These are phyloP conservation scores for Plodia interpunctella DNA, from an alignment of 1,140 invertebrate species.

Conservation along the genomic window DNA sequence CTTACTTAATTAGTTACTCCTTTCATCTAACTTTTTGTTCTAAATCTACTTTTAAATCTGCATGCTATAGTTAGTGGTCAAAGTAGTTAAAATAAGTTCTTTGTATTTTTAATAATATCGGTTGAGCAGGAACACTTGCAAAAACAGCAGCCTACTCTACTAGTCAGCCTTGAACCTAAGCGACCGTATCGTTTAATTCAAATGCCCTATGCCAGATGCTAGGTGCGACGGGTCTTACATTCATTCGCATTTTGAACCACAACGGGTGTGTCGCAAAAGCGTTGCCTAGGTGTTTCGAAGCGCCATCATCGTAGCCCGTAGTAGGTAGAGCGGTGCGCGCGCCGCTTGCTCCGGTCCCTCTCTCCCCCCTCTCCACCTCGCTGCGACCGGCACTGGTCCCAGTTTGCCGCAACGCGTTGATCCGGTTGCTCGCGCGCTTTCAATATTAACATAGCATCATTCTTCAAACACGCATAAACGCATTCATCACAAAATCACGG, in stretches of 20 bases:
- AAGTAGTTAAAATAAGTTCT: too few species aligned
- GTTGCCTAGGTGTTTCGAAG: slow-evolving; percentile 66
- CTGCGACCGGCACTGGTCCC: slow-evolving; percentile 50
- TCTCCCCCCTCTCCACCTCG: slow-evolving; percentile 40
- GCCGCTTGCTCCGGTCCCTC: slow-evolving; percentile 58
- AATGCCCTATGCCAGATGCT: slow-evolving; percentile 33
- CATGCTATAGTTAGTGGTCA: slow-evolving; percentile 8
- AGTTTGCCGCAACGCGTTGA: slow-evolving; percentile 69
- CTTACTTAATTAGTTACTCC: not conserved
- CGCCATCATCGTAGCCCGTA: slow-evolving; percentile 67
- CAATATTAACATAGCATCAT: slow-evolving; percentile 35
- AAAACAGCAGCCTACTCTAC: slow-evolving; percentile 30
- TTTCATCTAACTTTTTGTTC: not conserved
- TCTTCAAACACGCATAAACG: slow-evolving; percentile 54
- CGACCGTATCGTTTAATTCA: slow-evolving; percentile 45
- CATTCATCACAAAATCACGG: slow-evolving; percentile 40
- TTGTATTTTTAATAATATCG: not conserved
- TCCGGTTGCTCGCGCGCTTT: slow-evolving; percentile 57
- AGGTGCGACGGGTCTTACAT: slow-evolving; percentile 45
- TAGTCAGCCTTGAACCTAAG: slow-evolving; percentile 63
- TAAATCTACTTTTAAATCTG: not conserved
- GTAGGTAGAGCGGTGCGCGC: slow-evolving; percentile 69
- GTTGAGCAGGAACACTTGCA: slow-evolving; percentile 12
- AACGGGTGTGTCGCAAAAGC: slow-evolving; percentile 66
- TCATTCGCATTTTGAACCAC: slow-evolving; percentile 48